Conservation (phyloP, 2,113 vertebrate species). For the Lynx canadensis region DNA sequence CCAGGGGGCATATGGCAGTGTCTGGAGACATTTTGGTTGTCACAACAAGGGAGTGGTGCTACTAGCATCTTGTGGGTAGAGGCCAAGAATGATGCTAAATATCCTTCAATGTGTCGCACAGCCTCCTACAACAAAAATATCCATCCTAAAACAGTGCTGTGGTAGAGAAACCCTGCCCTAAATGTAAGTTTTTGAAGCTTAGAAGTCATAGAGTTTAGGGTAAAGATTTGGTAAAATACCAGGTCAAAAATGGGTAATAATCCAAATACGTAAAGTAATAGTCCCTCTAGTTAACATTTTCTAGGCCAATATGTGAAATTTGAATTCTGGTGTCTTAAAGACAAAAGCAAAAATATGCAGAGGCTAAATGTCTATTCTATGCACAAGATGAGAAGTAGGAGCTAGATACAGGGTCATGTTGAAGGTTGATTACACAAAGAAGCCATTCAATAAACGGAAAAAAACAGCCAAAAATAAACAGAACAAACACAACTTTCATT, state of each 20-base stretch:
- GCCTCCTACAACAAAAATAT: neutral
- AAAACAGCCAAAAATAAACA: neutral
- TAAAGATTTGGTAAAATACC: neutral
- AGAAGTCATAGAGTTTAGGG: neutral
- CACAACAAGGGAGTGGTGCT: neutral
- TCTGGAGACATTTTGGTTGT: neutral
- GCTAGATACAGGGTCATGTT: neutral
- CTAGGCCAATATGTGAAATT: neutral
- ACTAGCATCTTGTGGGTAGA: neutral
- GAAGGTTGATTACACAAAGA: neutral
- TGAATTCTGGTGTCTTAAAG: neutral
- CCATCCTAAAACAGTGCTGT: neutral
- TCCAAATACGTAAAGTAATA: neutral
- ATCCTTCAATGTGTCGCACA: neutral
- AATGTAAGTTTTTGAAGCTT: slow-evolving; percentile 10
- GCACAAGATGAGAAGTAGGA: neutral
- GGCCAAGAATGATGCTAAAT: neutral
- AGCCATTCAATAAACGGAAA: neutral
- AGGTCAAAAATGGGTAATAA: neutral
- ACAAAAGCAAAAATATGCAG: neutral
- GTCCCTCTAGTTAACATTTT: slow-evolving; percentile 1
- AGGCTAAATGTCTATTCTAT: neutral
- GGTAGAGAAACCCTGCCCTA: neutral
- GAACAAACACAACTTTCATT: slow-evolving; percentile 18
- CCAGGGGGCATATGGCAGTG: neutral